phyloP scores from a whole-genome alignment of 1,140 invertebrate species.

The Sarcophaga bullata region DNA sequence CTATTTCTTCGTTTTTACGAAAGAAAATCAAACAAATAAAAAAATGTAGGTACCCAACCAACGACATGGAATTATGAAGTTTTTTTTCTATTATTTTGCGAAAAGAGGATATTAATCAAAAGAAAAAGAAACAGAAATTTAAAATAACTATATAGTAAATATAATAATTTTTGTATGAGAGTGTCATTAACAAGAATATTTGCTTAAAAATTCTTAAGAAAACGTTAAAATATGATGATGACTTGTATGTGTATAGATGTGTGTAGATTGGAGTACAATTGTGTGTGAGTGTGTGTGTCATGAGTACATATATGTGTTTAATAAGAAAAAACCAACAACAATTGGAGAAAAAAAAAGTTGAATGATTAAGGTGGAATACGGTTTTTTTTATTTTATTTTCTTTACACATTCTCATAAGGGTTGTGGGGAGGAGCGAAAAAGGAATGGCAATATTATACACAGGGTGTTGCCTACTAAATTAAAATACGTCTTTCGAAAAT shows the following conservation, averaged over 20 bases:
- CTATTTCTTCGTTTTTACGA: conserved; percentile 27
- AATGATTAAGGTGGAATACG: conserved; percentile 41
- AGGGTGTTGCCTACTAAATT: conserved; percentile 5
- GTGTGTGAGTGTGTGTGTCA: background rate
- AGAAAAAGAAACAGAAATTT: background rate
- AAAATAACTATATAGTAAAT: background rate
- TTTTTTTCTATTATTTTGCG: no score
- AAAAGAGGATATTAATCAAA: background rate
- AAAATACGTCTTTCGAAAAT: background rate
- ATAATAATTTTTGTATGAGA: background rate
- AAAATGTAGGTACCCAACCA: conserved; percentile 29
- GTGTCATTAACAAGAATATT: background rate
- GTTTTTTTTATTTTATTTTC: conserved; percentile 24
- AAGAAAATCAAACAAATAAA: conserved; percentile 36
- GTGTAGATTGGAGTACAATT: background rate
- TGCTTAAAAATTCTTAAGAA: conserved; percentile 25
- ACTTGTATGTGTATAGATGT: conserved; percentile 9
- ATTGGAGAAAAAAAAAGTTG: conserved; percentile 4
- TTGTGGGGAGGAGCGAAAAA: conserved; percentile 26
- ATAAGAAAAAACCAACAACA: conserved; percentile 34
- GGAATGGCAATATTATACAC: conserved; percentile 29
- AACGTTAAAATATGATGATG: conserved; percentile 37
- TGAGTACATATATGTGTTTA: conserved; percentile 18
- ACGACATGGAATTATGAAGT: background rate
- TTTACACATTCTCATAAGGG: conserved; percentile 29